Evolutionary conservation across 2,888 invertebrate genomes (phyloP), one percentile per base, ranked within the genome.

Genomic region (Mesorhabditis spiculigera): DNA sequence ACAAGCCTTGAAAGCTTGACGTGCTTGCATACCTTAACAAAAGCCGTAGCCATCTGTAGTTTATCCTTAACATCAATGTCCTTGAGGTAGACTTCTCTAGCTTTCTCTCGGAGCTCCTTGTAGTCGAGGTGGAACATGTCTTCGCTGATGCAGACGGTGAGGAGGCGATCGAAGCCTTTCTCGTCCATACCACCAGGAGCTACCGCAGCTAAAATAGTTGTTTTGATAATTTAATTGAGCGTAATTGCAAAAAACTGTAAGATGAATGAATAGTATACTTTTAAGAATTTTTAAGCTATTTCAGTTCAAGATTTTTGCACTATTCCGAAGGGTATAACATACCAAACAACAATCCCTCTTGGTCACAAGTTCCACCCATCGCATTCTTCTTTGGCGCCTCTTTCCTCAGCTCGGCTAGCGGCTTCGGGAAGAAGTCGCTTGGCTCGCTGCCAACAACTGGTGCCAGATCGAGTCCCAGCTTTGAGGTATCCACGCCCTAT

Each of bases 341-440:
- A 81, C 81, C 77, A 68, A 79, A 78, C 0, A 80, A 68, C 6
- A 80, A 68, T 61, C 78, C 80, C 68, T 81, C 81, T 62, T 76
- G 74, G 50, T 80, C 78, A 71, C 80, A 79, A 1, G 78, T 78
- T 65, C 81, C 81, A 1, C 77, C 73, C 75, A 81, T 75, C n/a
- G 75, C 71, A 45, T 75, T 79, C 70, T 78, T 77, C 45, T 74
- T 76, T 5, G 81, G 81, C 2, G 81, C 80, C 66, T 80, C 80
- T 66, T 75, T 73, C 45, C 79, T 68, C 69, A 80, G 65, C 44
- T 81, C 78, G 41, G 74, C 71, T 66, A 80, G 71, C 4, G 74
- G 64, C 58, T 80, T 79, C 16, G 80, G 80, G 28, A 81, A 73
- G 67, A 81, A 81, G 67, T 80, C 78, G 6, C 76, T 77, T 0